A percentile compares a stretch with the other conserved stretches of the same genome.
phyloP scores from a whole-genome alignment of 2,113 vertebrate species.

The Percopsis transmontana region DNA sequence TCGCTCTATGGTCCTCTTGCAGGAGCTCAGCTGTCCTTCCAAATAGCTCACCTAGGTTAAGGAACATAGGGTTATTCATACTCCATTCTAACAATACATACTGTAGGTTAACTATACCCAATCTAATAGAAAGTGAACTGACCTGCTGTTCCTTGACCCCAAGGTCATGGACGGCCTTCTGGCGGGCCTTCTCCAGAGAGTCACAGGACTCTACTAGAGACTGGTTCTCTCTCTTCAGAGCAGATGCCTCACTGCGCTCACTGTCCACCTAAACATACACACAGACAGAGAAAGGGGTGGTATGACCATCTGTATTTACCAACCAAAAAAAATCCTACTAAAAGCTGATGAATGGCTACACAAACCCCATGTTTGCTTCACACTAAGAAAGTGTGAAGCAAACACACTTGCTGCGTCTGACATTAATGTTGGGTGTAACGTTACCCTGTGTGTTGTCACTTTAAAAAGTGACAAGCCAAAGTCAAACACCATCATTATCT shows the following conservation, averaged over 20 bases:
- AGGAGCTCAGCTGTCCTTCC: conserved; percentile 86
- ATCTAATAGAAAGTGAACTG: conserved; percentile 4
- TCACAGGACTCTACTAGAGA: conserved; percentile 88
- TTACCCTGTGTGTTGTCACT: too few species aligned
- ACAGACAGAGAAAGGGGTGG: not conserved
- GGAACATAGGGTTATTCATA: not conserved
- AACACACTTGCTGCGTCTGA: not conserved
- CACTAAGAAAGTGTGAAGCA: too few species aligned
- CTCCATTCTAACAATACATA: not conserved
- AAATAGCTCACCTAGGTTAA: conserved; percentile 79
- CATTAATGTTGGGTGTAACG: not conserved
- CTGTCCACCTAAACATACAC: conserved; percentile 80
- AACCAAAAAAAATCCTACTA: too few species aligned
- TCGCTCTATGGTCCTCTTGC: conserved; percentile 85
- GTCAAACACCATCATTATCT: not conserved
- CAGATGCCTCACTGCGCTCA: conserved; percentile 83
- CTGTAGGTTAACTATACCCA: not conserved
- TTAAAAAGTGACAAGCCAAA: not conserved
- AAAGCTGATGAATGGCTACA: too few species aligned
- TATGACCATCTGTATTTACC: not conserved
- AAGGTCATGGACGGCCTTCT: conserved; percentile 86
- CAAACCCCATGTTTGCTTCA: not conserved
- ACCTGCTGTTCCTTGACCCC: conserved; percentile 89
- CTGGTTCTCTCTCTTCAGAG: conserved; percentile 90
- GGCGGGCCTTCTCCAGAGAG: conserved; percentile 84